These are phyloP conservation scores for Lasioglossum vierecki DNA, from an alignment of 2,888 invertebrate species.

Conservation along the genomic window DNA sequence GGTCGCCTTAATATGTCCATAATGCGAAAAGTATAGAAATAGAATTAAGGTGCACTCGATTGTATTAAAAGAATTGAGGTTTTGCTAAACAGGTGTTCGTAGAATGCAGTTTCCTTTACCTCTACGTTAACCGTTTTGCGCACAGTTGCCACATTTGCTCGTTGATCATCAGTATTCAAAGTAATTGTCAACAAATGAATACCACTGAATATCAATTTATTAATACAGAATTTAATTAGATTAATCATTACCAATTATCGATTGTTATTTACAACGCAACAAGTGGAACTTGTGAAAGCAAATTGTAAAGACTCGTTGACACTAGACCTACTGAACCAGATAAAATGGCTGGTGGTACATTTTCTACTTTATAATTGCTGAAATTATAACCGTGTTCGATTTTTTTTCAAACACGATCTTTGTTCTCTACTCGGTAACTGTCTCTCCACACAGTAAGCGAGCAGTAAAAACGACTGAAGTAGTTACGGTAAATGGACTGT, in stretches of 20 bases:
- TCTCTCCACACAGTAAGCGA: no score
- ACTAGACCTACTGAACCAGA: neutral
- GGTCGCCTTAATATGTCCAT: neutral
- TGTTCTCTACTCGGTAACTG: neutral
- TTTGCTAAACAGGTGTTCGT: neutral
- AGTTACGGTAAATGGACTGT: neutral
- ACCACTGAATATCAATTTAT: no score
- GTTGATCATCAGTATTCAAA: no score
- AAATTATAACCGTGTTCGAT: neutral
- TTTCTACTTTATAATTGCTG: neutral
- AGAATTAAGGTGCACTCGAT: neutral
- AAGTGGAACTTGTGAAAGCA: neutral
- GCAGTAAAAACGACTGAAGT: neutral
- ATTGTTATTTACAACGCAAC: no score
- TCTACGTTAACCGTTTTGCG: neutral
- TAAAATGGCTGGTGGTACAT: neutral
- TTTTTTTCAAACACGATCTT: neutral
- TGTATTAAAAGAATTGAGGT: neutral
- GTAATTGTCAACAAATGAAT: no score
- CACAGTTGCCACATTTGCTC: no score
- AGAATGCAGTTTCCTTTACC: neutral
- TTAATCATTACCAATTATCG: no score
- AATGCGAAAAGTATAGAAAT: neutral
- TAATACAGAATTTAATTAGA: no score
- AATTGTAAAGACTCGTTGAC: neutral